phyloP scores from a whole-genome alignment of 1,140 invertebrate genomes.

The Paraescarpia echinospica region DNA sequence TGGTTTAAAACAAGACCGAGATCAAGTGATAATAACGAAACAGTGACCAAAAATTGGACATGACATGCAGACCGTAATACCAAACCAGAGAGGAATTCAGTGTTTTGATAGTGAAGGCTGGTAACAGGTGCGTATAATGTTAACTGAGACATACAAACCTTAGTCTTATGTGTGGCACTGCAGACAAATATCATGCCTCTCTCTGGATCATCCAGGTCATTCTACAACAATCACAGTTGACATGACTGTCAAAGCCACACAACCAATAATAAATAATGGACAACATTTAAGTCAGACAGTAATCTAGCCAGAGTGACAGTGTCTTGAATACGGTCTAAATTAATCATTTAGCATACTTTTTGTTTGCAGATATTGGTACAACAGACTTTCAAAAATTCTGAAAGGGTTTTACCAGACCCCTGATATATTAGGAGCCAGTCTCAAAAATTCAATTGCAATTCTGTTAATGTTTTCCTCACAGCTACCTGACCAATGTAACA shows the following conservation, averaged over 20 bases:
- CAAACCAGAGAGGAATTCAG: too few species aligned
- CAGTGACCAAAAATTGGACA: too few species aligned
- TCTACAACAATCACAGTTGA: conserved; percentile 61
- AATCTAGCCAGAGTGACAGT: neutral
- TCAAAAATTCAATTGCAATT: neutral
- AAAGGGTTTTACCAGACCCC: neutral
- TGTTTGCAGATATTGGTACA: neutral
- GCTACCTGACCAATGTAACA: neutral
- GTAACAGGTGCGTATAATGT: neutral
- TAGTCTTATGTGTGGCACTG: conserved; percentile 98
- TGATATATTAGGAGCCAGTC: neutral
- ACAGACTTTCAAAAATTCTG: neutral
- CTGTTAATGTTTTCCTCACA: neutral
- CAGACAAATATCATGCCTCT: conserved; percentile 99
- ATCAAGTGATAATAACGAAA: too few species aligned
- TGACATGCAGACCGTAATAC: too few species aligned
- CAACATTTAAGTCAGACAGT: neutral
- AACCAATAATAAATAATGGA: neutral
- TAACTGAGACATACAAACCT: conserved; percentile 56
- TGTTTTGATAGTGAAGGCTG: too few species aligned
- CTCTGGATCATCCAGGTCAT: conserved; percentile 99
- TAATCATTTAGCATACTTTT: neutral
- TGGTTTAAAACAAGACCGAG: too few species aligned
- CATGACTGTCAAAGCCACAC: neutral
- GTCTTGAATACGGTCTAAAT: neutral